Conservation (phyloP, 2,888 invertebrate species). For the Thalpophila matura region DNA sequence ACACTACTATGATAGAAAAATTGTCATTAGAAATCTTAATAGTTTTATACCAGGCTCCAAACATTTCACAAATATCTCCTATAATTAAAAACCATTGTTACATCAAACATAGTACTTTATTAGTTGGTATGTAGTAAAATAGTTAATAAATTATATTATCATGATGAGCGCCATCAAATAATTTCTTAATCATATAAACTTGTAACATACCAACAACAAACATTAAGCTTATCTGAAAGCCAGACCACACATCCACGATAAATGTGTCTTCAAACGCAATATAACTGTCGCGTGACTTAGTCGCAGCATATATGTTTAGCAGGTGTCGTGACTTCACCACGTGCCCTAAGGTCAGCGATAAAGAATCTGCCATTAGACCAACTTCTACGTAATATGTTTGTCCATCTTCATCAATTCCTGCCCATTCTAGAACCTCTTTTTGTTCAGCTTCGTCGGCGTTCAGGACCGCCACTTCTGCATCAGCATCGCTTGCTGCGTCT, state of each 20-base stretch:
- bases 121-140: not conserved
- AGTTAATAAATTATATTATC: conserved; percentile 44
- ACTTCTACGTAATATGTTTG: conserved; percentile 82
- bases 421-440: conserved; percentile 81
- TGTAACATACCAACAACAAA: conserved; percentile 93
- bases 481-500: conserved; percentile 78
- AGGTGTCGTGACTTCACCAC: conserved; percentile 92
- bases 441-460: conserved; percentile 73
- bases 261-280: conserved; percentile 95
- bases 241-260: conserved; percentile 95
- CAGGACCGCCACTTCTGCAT: conserved; percentile 64
- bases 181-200: conserved; percentile 94
- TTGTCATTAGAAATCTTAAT: too few relatives aligned
- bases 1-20: too few relatives aligned
- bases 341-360: conserved; percentile 92
- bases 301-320: conserved; percentile 93
- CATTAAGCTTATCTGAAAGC: conserved; percentile 94
- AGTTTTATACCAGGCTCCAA: too few relatives aligned
- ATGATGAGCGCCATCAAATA: conserved; percentile 70
- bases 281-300: conserved; percentile 95
- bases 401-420: conserved; percentile 72
- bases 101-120: conserved; percentile 4
- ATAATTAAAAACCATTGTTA: not conserved
- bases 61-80: too few relatives aligned
- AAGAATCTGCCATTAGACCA: conserved; percentile 91